phyloP scores from a whole-genome alignment of 2,797 vertebrate species.

The Brachyalestes nurse region DNA sequence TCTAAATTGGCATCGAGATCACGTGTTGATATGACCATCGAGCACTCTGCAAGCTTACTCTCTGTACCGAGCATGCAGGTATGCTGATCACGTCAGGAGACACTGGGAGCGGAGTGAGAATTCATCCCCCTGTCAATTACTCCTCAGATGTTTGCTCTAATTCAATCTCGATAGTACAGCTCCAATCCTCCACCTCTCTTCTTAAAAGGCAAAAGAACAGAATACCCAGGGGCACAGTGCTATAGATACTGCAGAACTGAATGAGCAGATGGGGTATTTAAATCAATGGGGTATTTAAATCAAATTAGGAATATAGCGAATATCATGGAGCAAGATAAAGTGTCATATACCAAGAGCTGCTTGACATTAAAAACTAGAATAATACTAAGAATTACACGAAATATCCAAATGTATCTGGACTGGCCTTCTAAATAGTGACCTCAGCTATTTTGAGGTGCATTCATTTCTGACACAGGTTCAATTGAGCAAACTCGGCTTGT shows the following conservation, averaged over 20 bases:
- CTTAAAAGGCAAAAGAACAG: slow-evolving; percentile 59
- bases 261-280: background rate
- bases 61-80: slow-evolving; percentile 62
- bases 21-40: slow-evolving; percentile 78
- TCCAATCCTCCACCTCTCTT: slow-evolving; percentile 66
- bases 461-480: too few species aligned
- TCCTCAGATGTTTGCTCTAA: slow-evolving; percentile 79
- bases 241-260: slow-evolving; percentile 4
- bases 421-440: too few species aligned
- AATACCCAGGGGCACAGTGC: slow-evolving; percentile 6
- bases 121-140: slow-evolving; percentile 77
- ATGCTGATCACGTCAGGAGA: slow-evolving; percentile 77
- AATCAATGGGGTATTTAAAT: background rate
- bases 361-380: background rate
- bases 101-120: slow-evolving; percentile 67
- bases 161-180: slow-evolving; percentile 72
- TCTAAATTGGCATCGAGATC: slow-evolving; percentile 80
- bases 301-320: background rate
- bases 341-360: background rate
- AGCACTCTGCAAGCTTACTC: slow-evolving; percentile 67
- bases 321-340: background rate
- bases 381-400: background rate
- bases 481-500: too few species aligned
- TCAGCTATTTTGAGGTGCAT: too few species aligned
- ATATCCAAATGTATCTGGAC: too few species aligned